phyloP scores from a whole-genome alignment of 2,797 vertebrate genomes.

The Oryzias sinensis region DNA sequence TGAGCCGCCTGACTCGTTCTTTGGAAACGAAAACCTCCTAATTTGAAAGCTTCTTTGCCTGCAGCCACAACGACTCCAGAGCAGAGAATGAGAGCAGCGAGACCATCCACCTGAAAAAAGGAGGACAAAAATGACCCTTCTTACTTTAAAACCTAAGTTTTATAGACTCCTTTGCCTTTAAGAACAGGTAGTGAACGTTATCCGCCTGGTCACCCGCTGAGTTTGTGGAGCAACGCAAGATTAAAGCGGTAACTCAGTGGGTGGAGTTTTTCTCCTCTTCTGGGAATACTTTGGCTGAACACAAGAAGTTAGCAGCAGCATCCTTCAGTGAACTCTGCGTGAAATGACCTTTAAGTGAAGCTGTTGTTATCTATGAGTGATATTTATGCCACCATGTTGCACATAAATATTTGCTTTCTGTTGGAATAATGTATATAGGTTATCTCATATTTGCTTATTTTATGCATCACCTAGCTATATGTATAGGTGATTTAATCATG shows the following conservation, averaged over 20 bases:
- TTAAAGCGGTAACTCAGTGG: constrained; percentile 29
- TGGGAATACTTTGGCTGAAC: constrained; percentile 18
- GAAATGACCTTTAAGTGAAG: no score
- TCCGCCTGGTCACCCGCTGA: constrained; percentile 13
- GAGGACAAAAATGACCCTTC: constrained; percentile 1
- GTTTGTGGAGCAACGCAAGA: constrained; percentile 27
- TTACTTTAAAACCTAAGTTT: no score
- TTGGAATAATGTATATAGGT: no score
- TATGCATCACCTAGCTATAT: no score
- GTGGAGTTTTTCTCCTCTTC: constrained; percentile 11
- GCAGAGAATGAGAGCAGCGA: constrained; percentile 83
- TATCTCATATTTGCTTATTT: no score
- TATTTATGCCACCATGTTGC: no score
- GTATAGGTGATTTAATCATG: no score
- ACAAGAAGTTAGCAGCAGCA: no score
- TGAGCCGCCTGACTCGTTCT: constrained; percentile 71
- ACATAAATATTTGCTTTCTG: no score
- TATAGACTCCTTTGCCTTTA: no score
- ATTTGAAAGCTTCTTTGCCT: constrained; percentile 88
- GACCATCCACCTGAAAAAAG: constrained; percentile 82
- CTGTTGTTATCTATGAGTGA: no score
- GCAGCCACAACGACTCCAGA: constrained; percentile 89
- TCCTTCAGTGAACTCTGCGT: no score
- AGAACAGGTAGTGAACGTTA: not conserved
- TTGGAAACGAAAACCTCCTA: constrained; percentile 80